Base-by-base conservation (phyloP, 2,113 vertebrate genomes). In the Xiphorhynchus elegans region DNA sequence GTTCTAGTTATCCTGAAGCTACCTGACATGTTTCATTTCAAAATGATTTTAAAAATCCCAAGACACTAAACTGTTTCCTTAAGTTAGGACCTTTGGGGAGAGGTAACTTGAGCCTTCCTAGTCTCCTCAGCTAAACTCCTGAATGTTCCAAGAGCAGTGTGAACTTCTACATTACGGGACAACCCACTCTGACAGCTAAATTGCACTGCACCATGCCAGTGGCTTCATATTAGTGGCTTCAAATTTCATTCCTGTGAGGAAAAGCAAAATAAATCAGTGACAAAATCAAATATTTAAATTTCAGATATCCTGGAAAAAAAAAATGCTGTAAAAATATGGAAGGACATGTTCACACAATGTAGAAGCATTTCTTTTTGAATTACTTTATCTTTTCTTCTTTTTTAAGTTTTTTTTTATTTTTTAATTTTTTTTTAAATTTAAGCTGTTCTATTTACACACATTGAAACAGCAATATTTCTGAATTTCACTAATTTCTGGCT, bases 81-180 rank as follows among this genome's bases (percentile, higher is more conserved):
- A 31, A 12, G 1, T 5, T 16, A 50, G 10, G 20, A 15, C 23
- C 17, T 62, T 47, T 49, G 9, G 31, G 23, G 53, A 40, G 24
- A 66, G 11, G 25, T 17, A 62, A 47, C 0, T 0, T 35, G 37
- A 60, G n/a, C 21, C 21, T 70, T n/a, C 39, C 25, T 4, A 35
- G 10, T 7, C 50, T 60, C n/a, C 28, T 69, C 72, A 44, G 26
- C 26, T 42, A 35, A 77, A 18, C 3, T 53, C 4, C 35, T 7
- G 6, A 50, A 5, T 9, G 6, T 9, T 64, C 25, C 11, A 11
- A 79, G 55, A 55, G 15, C 13, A 49, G 5, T 5, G 2, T 50
- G 35, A 70, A 21, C 5, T 17, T 9, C 4, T 0, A 1, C 3
- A 1, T 10, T 7, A 11, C 1, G 5, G 47, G 17, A 20, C 60